These are phyloP conservation scores for Halocynthia roretzi DNA, from an alignment of 23 tunicate species.

Conservation along the genomic window DNA sequence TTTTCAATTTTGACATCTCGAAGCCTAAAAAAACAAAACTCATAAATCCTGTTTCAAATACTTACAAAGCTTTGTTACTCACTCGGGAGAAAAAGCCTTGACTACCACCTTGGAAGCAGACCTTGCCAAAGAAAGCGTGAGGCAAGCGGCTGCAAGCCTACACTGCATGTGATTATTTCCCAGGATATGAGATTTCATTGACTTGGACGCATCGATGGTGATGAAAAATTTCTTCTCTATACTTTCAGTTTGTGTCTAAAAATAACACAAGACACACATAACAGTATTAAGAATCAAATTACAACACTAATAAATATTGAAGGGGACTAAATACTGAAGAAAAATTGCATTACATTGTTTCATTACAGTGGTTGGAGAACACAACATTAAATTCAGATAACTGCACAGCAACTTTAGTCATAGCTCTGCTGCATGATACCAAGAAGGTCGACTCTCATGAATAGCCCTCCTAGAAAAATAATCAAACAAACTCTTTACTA, in stretches of 20 bases:
- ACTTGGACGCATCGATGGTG: constrained; percentile 32
- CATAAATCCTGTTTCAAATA: too few species aligned
- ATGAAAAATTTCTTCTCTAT: constrained; percentile 19
- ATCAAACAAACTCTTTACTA: not conserved
- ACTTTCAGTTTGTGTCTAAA: too few species aligned
- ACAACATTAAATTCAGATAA: too few species aligned
- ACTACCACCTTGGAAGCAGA: constrained; percentile 12
- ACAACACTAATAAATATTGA: not conserved
- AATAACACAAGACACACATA: not conserved
- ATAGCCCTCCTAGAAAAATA: not conserved
- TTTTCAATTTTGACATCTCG: constrained; percentile 1
- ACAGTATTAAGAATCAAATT: not conserved
- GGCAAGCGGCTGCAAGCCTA: constrained; percentile 12
- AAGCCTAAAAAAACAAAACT: not conserved
- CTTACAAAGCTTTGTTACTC: not conserved
- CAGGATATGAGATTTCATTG: constrained; percentile 41
- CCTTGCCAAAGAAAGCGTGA: constrained; percentile 22
- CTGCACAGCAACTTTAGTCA: too few species aligned
- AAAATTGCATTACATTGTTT: not conserved
- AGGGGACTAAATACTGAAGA: not conserved
- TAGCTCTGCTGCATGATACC: too few species aligned
- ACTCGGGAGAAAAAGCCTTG: constrained; percentile 28
- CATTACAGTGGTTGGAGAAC: not conserved
- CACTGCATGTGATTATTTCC: constrained; percentile 29
- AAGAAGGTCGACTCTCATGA: too few species aligned